phyloP scores from a whole-genome alignment of 1,140 invertebrate species.

The Mizuhopecten yessoensis region DNA sequence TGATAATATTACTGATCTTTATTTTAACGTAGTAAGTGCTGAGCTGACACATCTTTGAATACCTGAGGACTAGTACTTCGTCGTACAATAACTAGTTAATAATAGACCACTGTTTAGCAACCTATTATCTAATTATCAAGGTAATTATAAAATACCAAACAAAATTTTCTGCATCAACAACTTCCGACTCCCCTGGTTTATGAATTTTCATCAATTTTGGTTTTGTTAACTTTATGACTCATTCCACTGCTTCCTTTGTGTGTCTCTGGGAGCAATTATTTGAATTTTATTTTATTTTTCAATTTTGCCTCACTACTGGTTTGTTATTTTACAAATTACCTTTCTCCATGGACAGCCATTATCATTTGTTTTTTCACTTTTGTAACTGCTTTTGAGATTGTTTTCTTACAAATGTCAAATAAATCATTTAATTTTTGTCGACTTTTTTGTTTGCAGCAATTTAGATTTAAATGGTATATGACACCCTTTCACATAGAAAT shows the following conservation, averaged over 20 bases:
- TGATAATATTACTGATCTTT: no score
- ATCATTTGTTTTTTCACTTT: neutral
- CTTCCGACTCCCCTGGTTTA: neutral
- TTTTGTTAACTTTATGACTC: neutral
- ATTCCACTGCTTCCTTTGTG: neutral
- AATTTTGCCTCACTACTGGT: neutral
- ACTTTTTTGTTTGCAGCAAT: neutral
- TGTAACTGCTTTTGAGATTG: neutral
- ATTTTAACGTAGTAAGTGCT: neutral
- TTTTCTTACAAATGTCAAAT: neutral
- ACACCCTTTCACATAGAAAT: neutral
- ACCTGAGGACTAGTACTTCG: no score
- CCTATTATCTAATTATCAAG: neutral
- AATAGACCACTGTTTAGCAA: neutral
- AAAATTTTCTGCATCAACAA: neutral
- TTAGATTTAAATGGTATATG: neutral
- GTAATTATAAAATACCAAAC: no score
- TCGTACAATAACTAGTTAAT: neutral
- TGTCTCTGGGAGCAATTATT: neutral
- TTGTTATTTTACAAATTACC: neutral
- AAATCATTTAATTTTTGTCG: slow-evolving; percentile 15
- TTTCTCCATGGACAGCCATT: neutral
- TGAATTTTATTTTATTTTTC: neutral
- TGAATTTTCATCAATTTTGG: neutral
- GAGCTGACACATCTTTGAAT: neutral